Percentiles rank a stretch among this genome's conserved stretches.
These are phyloP conservation scores for Temnothorax unifasciatus DNA, from an alignment of 2,888 invertebrate species.

Conservation along the genomic window DNA sequence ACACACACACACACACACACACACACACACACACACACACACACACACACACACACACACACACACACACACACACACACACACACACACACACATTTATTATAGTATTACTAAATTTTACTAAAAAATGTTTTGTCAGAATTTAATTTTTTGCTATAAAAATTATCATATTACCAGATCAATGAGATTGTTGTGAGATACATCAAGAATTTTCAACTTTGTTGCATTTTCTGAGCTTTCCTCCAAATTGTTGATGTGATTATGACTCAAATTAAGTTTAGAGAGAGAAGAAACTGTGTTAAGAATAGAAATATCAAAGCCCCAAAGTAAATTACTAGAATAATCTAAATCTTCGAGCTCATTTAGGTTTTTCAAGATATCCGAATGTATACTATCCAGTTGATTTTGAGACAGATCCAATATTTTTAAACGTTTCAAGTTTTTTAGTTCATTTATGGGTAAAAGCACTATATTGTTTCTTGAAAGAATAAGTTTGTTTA, in stretches of 20 bases:
- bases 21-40: too few relatives aligned
- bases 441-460: conserved; percentile 87
- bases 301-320: conserved; percentile 86
- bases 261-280: conserved; percentile 87
- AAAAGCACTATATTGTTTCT: conserved; percentile 87
- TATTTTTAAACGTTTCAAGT: conserved; percentile 85
- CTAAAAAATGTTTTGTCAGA: background rate
- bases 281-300: conserved; percentile 85
- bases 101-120: background rate
- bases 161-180: conserved; percentile 67
- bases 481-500: conserved; percentile 87
- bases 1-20: too few relatives aligned
- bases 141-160: background rate
- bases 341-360: conserved; percentile 86
- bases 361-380: conserved; percentile 84
- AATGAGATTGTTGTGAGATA: conserved; percentile 84
- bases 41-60: too few relatives aligned
- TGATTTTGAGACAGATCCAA: conserved; percentile 88
- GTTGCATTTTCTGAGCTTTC: conserved; percentile 79
- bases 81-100: background rate
- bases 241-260: conserved; percentile 84
- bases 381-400: conserved; percentile 85
- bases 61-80: too few relatives aligned
- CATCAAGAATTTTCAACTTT: conserved; percentile 76
- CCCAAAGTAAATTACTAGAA: conserved; percentile 86